Base-by-base conservation (phyloP, 2,113 vertebrate genomes). In the Nannobrachium achirus region DNA sequence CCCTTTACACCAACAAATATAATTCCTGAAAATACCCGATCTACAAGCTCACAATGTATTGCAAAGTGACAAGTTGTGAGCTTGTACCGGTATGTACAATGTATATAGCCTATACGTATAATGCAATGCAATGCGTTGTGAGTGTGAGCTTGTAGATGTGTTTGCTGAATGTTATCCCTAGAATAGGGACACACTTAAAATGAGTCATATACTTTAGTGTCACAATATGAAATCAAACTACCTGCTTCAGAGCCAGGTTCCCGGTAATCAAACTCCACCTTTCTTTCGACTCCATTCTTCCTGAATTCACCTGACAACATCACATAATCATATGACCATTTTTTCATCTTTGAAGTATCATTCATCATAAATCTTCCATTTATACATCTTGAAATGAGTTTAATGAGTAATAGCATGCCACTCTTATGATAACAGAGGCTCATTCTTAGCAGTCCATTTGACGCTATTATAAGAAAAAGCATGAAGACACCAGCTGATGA, bases 231-330 rank as follows among this genome's bases (percentile, higher is more conserved):
- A 61, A 63, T 19, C 25, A 44, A 58, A 3, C 81, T 75, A 98
- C 97, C 94, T 99, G 97, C 56, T 97, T 95, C 11, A 99, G 91
- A 1, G 95, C 94, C 60, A 99, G 88, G 79, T 98, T 99, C 62
- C 95, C 94, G 64, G 88, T 77, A 8, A 95, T 93, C 85, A 98
- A 79, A 83, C 86, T 93, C 92, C 92, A 93, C 67, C 89, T 92
- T 68, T 96, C 94, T 46, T 75, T 91, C 44, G 91, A 73, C 51
- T 95, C 94, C 56, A 96, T 92, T 87, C 94, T 93, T 46, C 96
- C 96, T 0, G 93, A 92, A 81, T 99, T 98, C 79, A 96, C 95
- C 97, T 99, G 56, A 42, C 0, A 66, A 38, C 9, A 76, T 15
- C 16, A 70, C 2, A 73, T 6, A 46, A 58, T 19, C 10, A 60